phyloP scores from a whole-genome alignment of 2,113 vertebrate genomes.

The Eulemur rufifrons region DNA sequence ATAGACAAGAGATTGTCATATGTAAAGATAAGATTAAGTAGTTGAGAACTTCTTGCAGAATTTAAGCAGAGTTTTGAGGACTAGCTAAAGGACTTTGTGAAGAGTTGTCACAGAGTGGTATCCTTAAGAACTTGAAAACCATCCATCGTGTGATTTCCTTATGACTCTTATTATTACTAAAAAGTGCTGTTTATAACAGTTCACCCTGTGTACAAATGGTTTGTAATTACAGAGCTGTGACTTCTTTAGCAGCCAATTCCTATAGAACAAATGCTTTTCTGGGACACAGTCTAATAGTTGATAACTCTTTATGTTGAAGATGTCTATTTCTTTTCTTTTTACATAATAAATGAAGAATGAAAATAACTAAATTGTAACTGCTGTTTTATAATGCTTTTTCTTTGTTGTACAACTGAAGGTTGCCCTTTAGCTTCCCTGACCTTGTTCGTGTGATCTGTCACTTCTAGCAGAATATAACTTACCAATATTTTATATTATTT shows the following conservation, averaged over 20 bases:
- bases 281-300: neutral
- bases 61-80: neutral
- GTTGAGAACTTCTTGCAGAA: neutral
- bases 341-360: neutral
- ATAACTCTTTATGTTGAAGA: neutral
- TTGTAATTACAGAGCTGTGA: neutral
- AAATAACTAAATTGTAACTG: neutral
- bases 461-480: neutral
- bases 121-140: neutral
- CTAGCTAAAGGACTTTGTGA: neutral
- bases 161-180: neutral
- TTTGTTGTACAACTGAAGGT: neutral
- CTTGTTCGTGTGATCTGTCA: neutral
- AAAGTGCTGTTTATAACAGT: neutral
- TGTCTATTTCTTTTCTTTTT: neutral
- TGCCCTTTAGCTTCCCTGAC: neutral
- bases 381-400: neutral
- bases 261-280: constrained; percentile 10
- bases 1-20: neutral
- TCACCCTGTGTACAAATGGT: neutral
- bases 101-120: neutral
- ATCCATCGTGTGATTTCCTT: neutral
- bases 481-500: neutral
- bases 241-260: neutral
- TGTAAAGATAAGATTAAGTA: neutral